A percentile compares a stretch with the other conserved stretches of the same genome.
Conservation (phyloP, 2,888 invertebrate species). For the Tricholauxania praeusta region DNA sequence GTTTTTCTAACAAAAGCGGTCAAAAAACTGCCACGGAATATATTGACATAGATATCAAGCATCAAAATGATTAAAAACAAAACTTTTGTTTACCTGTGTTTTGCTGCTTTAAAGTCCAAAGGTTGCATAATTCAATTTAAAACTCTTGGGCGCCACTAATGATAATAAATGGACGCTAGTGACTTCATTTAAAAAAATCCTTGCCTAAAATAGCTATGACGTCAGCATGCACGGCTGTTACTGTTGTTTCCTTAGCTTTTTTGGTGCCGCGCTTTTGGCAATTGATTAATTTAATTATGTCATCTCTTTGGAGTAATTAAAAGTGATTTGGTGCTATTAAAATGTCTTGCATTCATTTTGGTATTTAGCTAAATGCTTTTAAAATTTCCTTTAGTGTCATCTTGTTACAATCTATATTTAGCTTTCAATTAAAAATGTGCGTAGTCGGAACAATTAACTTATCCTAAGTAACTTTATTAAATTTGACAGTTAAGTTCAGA, state of each 20-base stretch:
- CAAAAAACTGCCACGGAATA: no score
- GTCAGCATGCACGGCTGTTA: background rate
- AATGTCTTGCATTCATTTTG: background rate
- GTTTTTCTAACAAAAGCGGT: no score
- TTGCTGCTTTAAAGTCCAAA: background rate
- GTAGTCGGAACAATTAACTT: no score
- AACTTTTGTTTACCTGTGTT: no score
- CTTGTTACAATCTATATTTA: no score
- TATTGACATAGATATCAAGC: no score
- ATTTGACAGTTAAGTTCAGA: no score
- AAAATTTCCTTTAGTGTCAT: slow-evolving; percentile 22
- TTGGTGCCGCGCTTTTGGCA: background rate
- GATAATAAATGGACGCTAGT: background rate
- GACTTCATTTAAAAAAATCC: background rate
- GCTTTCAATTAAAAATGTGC: no score
- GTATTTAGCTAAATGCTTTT: slow-evolving; percentile 39
- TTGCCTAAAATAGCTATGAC: slow-evolving; percentile 18
- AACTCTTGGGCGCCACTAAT: background rate
- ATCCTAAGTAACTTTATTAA: no score
- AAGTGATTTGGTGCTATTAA: slow-evolving; percentile 8
- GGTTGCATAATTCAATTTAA: background rate
- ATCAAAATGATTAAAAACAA: no score
- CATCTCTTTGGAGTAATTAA: slow-evolving; percentile 19
- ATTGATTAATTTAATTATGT: background rate
- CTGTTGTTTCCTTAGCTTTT: background rate